phyloP scores from a whole-genome alignment of 2,888 invertebrate species.

The Limnephilus auricula region DNA sequence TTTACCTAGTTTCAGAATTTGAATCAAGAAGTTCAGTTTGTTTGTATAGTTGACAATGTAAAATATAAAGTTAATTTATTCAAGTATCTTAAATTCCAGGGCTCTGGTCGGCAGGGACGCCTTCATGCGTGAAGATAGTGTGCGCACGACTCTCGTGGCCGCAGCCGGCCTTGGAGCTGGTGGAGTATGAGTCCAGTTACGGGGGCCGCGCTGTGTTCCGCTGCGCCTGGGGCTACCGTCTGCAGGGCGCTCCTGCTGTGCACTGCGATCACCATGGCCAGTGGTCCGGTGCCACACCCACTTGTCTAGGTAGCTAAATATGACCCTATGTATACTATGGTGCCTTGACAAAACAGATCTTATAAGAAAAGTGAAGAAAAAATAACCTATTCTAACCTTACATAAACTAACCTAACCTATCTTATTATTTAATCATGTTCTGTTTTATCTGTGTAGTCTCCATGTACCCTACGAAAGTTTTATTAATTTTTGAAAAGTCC shows the following conservation, averaged over 20 bases:
- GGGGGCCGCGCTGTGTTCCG: conserved; percentile 89
- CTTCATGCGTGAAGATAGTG: conserved; percentile 86
- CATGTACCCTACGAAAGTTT: too few relatives aligned
- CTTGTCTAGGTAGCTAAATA: conserved; percentile 81
- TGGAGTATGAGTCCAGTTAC: conserved; percentile 89
- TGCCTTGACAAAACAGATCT: too few relatives aligned
- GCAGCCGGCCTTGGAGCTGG: conserved; percentile 85
- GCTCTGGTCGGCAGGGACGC: conserved; percentile 87
- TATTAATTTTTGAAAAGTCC: too few relatives aligned
- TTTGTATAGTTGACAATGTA: background rate
- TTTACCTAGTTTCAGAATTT: background rate
- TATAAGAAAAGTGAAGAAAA: too few relatives aligned
- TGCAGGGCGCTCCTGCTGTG: conserved; percentile 86
- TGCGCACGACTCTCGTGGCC: conserved; percentile 84
- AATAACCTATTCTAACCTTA: too few relatives aligned
- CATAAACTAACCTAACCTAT: too few relatives aligned
- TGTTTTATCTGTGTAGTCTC: too few relatives aligned
- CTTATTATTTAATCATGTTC: too few relatives aligned
- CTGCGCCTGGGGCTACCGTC: conserved; percentile 90
- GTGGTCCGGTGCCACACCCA: conserved; percentile 88
- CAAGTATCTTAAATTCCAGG: conserved; percentile 74
- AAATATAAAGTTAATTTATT: background rate
- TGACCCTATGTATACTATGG: background rate
- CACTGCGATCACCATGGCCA: conserved; percentile 88
- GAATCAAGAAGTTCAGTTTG: background rate